Evolutionary conservation across 2,113 vertebrate genomes (phyloP), one percentile per base, ranked within the genome.

Genomic region (Uropsilus gracilis): DNA sequence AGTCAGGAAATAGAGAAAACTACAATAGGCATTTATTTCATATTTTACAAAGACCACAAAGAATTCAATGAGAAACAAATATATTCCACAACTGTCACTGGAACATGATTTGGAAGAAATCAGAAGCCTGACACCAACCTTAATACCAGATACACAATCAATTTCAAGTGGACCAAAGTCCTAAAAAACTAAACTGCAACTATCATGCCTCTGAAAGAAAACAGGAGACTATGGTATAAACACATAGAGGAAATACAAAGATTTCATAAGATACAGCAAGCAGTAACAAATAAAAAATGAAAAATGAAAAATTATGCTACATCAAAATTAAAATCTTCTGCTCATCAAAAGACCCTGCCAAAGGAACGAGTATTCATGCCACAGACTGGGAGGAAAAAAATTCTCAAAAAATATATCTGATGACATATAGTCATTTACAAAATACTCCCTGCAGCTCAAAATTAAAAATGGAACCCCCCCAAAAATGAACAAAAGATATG

Each of bases 181-280:
- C 53, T 78, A 57, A 88, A 82, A 61, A 32, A 44, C 86, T 86
- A 94, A 83, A 64, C 11, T 63, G 28, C 71, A 71, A 77, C 42
- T 34, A 71, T 71, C 83, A 89, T 50, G 7, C 26, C 26, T 69
- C 50, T 78, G 0, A 48, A 78, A 76, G 2, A 73, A 87, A 72
- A 20, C 20, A 92, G 5, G 3, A 92, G 20, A 77, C 2, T 85
- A 69, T 12, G 50, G 69, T 10, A 10, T 18, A 66, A 93, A 69
- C 5, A 42, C 64, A 69, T 50, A 44, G 46, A 50, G 10, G 5
- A 6, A 86, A 90, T 2, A 26, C 75, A 89, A 84, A 73, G 55
- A 66, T 68, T 83, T 82, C n/a, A 80, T 89, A 89, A 93, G 77
- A 91, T 26, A 68, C 32, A 55, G 22, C 59, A 61, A 77, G 13